Evolutionary conservation across 2,113 vertebrate genomes (phyloP), one percentile per base, ranked within the genome.

Genomic region (Mustelus asterias): DNA sequence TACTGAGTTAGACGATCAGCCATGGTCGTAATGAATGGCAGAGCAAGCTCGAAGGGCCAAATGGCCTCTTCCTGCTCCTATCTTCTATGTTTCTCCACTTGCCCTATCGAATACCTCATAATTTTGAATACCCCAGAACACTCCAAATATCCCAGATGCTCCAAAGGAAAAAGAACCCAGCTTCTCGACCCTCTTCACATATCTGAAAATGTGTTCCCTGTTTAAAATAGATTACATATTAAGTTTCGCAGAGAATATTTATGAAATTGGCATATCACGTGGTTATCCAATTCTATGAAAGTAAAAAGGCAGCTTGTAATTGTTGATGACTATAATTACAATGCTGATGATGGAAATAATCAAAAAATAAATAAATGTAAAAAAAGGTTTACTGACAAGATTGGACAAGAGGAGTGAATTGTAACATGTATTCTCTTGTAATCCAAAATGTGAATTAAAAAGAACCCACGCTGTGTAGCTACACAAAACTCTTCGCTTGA

Each of bases 361-460:
- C 58, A 92, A 93, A 22, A 93, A 20, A 65, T 37, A n/a, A n/a
- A n/a, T 92, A 37, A 93, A 93, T 9, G 22, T 20, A 92, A n/a
- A 63, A n/a, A n/a, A 33, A 54, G 60, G 33, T 63, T 60, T 37
- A 14, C 26, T 37, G 16, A 33, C 14, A 13, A 90, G 48, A 60
- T 90, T 90, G 29, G 88, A 29, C 13, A 9, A 90, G 29, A 29
- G 54, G 54, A 60, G 54, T 14, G 26, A 90, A 60, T 90, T 60
- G 29, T 90, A 20, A 65, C 11, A 94, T 14, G 65, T 54, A 69
- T 72, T 93, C 33, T 72, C 29, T 72, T 76, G 9, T 54, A 65
- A 95, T 72, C 37, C 41, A 72, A 70, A 95, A 41, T 48, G 93
- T 95, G 93, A 69, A 72, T 95, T 48, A 95, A 95, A 70, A 70